Percentiles rank a stretch among this genome's conserved stretches.
These are phyloP conservation scores for Yponomeuta cagnagella DNA, from an alignment of 2,888 invertebrate genomes.

Conservation along the genomic window DNA sequence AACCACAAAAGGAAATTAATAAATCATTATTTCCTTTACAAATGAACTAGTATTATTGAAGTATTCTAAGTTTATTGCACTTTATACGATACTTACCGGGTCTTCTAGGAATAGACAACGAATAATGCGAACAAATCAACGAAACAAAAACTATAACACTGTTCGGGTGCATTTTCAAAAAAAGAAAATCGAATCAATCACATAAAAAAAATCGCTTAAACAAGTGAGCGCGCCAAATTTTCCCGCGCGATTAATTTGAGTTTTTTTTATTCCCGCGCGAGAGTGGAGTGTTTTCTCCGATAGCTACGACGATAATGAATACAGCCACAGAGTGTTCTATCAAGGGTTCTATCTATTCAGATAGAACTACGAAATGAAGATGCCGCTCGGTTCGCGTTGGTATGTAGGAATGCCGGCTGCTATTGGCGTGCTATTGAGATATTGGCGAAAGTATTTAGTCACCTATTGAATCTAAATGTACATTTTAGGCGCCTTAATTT, in stretches of 20 bases:
- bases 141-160: slow-evolving; percentile 34
- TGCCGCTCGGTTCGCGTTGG: slow-evolving; percentile 11
- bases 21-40: too few relatives aligned
- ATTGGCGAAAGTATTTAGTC: not conserved
- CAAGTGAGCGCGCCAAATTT: too few relatives aligned
- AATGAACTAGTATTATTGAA: too few relatives aligned
- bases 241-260: too few relatives aligned
- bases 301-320: slow-evolving; percentile 31
- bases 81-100: slow-evolving; percentile 35
- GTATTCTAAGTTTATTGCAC: too few relatives aligned
- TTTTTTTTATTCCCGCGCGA: too few relatives aligned
- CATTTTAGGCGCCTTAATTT: not conserved
- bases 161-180: slow-evolving; percentile 37
- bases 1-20: not conserved
- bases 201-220: too few relatives aligned
- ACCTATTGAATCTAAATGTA: not conserved
- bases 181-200: slow-evolving; percentile 10
- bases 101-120: slow-evolving; percentile 36
- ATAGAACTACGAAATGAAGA: slow-evolving; percentile 19
- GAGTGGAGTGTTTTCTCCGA: slow-evolving; percentile 21
- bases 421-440: not conserved
- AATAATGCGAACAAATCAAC: slow-evolving; percentile 41
- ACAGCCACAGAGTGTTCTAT: slow-evolving; percentile 7
- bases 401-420: slow-evolving; percentile 13
- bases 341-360: not conserved